Conservation (phyloP, 2,797 vertebrate genomes). For the Thripadectes ignobilis region DNA sequence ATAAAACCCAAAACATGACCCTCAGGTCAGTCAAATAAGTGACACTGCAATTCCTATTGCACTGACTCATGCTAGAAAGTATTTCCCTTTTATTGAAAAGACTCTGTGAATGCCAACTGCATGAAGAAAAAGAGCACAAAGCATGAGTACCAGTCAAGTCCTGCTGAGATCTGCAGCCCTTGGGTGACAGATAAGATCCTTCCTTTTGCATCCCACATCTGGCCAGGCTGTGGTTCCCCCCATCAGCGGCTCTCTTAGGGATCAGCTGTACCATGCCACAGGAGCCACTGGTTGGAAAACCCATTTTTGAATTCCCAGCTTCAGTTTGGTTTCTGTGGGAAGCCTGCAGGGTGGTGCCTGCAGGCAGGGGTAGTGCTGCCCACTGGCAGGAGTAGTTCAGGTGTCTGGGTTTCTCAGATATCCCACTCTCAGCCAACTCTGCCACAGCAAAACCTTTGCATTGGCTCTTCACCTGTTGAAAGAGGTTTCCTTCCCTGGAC, state of each 20-base stretch:
- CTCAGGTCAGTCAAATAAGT: neutral
- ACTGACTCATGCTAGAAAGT: accelerated
- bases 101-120: neutral
- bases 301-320: neutral
- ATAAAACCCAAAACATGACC: neutral
- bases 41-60: neutral
- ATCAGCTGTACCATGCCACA: neutral
- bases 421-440: neutral
- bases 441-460: neutral
- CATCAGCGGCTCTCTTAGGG: neutral
- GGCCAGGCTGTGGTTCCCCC: neutral
- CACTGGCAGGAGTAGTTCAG: neutral
- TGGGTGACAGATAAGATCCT: neutral
- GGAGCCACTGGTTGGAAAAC: neutral
- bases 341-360: neutral
- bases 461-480: too few species aligned
- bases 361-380: neutral
- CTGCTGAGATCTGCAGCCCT: neutral
- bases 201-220: accelerated
- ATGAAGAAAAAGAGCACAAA: neutral
- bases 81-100: neutral
- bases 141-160: accelerated
- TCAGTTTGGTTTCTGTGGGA: neutral
- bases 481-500: neutral
- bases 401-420: neutral